Base-by-base conservation (phyloP, 2,113 vertebrate genomes). In the Xenopus tropicalis region DNA sequence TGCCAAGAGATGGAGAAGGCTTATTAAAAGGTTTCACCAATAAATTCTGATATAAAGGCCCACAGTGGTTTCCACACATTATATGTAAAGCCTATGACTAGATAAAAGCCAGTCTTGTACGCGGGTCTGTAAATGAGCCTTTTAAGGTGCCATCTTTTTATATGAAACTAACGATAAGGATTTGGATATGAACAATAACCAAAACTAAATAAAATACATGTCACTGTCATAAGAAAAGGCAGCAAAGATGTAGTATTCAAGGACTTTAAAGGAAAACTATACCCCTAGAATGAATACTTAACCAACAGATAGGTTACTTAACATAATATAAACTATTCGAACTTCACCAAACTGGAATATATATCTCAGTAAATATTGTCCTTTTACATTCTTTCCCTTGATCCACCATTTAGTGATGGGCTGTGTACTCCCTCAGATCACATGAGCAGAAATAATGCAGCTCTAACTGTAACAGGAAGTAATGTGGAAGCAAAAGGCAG, bases 21-120 rank as follows among this genome's bases (percentile, higher is more conserved):
- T 43, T 59, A 74, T 74, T 66, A 74, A 66, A 67, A 75, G 54
- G 23, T n/a, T 43, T 75, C 22, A 22, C 52, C 48, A 69, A 69
- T 62, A 44, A 14, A 61, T 68, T 21, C 17, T 52, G 14, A 67
- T 66, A 48, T n/a, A 54, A 22, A 23, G 57, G 21, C 20, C 12
- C 22, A 59, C 52, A n/a, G 52, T 54, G 52, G 8, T 54, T 21
- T n/a, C 54, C 57, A 59, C 5, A 16, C 20, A 59, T 59, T 59
- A 59, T 59, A 24, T 59, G 0, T 59, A 11, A 10, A 59, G 16
- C 19, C 52, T 1, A 1, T 10, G 14, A 20, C 1, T 54, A 10
- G 52, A n/a, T 54, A 54, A 4, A 54, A n/a, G 19, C 7, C 3
- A n/a, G 52, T 54, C 17, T 54, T 54, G 19, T 14, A n/a, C 19